Conservation (phyloP, 2,888 invertebrate species). For the Galeruca laticollis region DNA sequence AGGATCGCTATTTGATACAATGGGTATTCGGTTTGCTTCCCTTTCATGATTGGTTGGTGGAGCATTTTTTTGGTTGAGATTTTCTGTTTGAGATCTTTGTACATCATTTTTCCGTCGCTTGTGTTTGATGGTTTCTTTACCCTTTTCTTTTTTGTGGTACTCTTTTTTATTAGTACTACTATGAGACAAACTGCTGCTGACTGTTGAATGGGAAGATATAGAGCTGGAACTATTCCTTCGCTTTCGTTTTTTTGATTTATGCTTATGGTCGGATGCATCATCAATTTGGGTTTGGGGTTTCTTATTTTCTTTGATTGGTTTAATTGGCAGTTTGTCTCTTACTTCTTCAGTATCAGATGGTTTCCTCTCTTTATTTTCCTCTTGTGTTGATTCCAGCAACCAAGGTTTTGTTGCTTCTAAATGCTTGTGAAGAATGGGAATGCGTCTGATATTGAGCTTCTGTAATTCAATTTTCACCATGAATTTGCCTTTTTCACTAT, state of each 20-base stretch:
- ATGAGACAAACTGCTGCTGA: constrained; percentile 59
- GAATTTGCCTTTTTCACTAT: constrained; percentile 35
- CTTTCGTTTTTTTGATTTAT: constrained; percentile 63
- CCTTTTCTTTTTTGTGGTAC: constrained; percentile 28
- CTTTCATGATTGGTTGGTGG: constrained; percentile 78
- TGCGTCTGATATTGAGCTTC: constrained; percentile 65
- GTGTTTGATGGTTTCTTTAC: constrained; percentile 57
- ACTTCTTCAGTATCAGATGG: constrained; percentile 28
- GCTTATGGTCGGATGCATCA: constrained; percentile 42
- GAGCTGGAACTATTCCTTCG: constrained; percentile 64
- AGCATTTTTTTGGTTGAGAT: constrained; percentile 58
- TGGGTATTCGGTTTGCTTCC: constrained; percentile 61
- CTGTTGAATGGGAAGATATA: constrained; percentile 64
- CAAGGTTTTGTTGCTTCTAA: constrained; percentile 49
- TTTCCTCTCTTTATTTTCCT: constrained; percentile 36
- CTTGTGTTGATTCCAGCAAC: constrained; percentile 47
- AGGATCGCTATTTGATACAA: constrained; percentile 26
- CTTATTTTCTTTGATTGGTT: constrained; percentile 47
- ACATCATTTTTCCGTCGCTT: constrained; percentile 61
- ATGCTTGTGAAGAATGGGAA: constrained; percentile 50
- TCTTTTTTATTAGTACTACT: constrained; percentile 57
- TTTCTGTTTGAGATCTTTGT: constrained; percentile 58
- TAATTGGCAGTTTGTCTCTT: constrained; percentile 39
- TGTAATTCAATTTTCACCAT: constrained; percentile 59
- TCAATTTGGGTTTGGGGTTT: constrained; percentile 42